These are phyloP conservation scores for Manis javanica DNA, from an alignment of 2,797 vertebrate genomes.

Conservation along the genomic window DNA sequence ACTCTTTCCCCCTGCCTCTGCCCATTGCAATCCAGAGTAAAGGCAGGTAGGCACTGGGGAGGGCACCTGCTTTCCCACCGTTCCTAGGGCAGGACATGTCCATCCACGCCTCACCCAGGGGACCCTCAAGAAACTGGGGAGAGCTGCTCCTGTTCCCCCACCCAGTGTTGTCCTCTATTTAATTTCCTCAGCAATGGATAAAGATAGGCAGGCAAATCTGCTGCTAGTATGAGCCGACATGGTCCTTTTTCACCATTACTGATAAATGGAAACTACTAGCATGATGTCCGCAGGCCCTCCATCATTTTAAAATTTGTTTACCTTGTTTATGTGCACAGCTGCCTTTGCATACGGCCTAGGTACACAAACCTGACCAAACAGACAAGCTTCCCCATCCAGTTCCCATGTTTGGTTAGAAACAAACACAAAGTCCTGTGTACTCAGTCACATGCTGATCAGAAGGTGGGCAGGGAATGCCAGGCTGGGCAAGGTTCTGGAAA, in stretches of 20 bases:
- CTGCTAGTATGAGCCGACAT: not conserved
- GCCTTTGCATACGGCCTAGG: not conserved
- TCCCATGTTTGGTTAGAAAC: not conserved
- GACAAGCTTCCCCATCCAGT: not conserved
- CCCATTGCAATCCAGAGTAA: not conserved
- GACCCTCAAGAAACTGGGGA: too few species aligned
- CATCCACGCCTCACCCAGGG: too few species aligned
- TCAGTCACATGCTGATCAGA: too few species aligned
- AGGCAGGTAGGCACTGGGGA: fast-evolving
- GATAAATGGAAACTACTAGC: fast-evolving
- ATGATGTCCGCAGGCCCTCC: fast-evolving
- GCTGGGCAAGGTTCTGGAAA: too few species aligned
- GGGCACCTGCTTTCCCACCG: fast-evolving
- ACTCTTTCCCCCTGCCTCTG: not conserved
- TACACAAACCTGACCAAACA: not conserved
- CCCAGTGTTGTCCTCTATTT: fast-evolving
- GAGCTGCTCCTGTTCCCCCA: fast-evolving
- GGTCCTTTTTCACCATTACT: too few species aligned
- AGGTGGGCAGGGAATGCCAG: too few species aligned
- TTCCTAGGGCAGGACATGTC: fast-evolving
- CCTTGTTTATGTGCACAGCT: not conserved
- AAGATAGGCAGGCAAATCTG: not conserved
- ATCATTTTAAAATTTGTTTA: fast-evolving
- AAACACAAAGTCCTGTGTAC: fast-evolving
- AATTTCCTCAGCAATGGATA: not conserved